Conservation (phyloP, 1,140 invertebrate species). For the Bombus pyrosoma region DNA sequence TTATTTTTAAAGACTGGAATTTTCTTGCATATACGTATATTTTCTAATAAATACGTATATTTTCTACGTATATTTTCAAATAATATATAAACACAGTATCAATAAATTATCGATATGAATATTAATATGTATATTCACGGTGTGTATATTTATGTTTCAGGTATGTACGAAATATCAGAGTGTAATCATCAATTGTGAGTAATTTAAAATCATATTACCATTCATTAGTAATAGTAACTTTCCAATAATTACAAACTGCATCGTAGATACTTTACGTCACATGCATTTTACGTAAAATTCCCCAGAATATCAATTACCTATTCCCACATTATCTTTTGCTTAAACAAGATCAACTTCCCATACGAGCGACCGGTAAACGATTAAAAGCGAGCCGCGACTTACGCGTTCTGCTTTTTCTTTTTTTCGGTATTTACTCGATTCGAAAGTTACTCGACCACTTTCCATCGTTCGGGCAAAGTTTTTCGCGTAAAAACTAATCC, state of each 20-base stretch:
- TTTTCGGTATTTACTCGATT: constrained; percentile 1
- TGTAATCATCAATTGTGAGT: neutral
- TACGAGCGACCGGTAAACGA: too few species aligned
- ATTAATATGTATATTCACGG: neutral
- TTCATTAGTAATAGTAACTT: neutral
- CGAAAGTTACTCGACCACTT: constrained; percentile 40
- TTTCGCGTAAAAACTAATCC: neutral
- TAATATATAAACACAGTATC: neutral
- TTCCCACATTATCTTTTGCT: neutral
- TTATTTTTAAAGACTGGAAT: neutral
- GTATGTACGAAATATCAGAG: constrained; percentile 9
- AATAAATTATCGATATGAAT: neutral
- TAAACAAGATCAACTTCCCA: neutral
- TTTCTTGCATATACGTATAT: too few species aligned
- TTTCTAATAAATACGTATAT: neutral
- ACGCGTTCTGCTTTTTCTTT: neutral
- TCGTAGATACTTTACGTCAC: neutral
- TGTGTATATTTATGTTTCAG: constrained; percentile 13
- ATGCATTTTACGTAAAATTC: neutral
- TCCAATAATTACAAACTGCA: neutral
- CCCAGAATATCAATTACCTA: neutral
- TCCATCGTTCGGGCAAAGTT: neutral
- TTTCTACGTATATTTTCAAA: neutral
- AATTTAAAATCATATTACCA: neutral
- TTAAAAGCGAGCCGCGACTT: neutral